phyloP scores from a whole-genome alignment of 2,113 vertebrate genomes.

The Potamarius usumacintae region DNA sequence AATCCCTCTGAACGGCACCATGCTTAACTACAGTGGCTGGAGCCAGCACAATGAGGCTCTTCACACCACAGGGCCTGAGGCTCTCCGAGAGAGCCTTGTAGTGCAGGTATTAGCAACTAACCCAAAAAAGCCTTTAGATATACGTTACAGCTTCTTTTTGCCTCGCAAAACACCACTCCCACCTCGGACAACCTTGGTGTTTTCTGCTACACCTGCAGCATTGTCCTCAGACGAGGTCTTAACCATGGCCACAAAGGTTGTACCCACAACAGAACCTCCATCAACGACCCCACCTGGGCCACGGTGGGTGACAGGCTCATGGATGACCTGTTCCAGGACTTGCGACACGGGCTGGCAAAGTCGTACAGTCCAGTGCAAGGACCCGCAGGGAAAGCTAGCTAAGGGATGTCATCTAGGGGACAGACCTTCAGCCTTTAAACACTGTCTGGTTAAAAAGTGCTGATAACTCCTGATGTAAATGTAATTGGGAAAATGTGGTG shows the following conservation, averaged over 20 bases:
- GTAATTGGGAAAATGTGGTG: background rate
- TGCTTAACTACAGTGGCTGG: slow-evolving; percentile 98
- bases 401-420: slow-evolving; percentile 83
- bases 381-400: slow-evolving; percentile 81
- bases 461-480: slow-evolving; percentile 66
- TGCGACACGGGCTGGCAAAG: slow-evolving; percentile 98
- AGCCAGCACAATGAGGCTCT: slow-evolving; percentile 90
- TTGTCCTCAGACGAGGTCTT: slow-evolving; percentile 39
- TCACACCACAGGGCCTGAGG: slow-evolving; percentile 89
- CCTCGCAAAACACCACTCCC: slow-evolving; percentile 72
- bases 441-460: slow-evolving; percentile 91
- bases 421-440: slow-evolving; percentile 91
- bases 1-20: slow-evolving; percentile 88
- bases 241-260: slow-evolving; percentile 59
- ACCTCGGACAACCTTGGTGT: slow-evolving; percentile 50
- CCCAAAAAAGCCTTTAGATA: slow-evolving; percentile 82
- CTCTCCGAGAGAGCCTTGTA: slow-evolving; percentile 81
- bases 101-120: slow-evolving; percentile 94
- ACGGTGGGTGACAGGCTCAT: slow-evolving; percentile 87
- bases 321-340: slow-evolving; percentile 93
- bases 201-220: slow-evolving; percentile 30
- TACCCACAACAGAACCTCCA: slow-evolving; percentile 58
- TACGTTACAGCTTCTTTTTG: slow-evolving; percentile 94
- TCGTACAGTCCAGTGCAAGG: slow-evolving; percentile 94
- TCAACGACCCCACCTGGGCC: slow-evolving; percentile 66